Percentiles rank a stretch among this genome's conserved stretches.
These are phyloP conservation scores for Microctonus aethiopoides DNA, from an alignment of 2,888 invertebrate genomes.

Conservation along the genomic window DNA sequence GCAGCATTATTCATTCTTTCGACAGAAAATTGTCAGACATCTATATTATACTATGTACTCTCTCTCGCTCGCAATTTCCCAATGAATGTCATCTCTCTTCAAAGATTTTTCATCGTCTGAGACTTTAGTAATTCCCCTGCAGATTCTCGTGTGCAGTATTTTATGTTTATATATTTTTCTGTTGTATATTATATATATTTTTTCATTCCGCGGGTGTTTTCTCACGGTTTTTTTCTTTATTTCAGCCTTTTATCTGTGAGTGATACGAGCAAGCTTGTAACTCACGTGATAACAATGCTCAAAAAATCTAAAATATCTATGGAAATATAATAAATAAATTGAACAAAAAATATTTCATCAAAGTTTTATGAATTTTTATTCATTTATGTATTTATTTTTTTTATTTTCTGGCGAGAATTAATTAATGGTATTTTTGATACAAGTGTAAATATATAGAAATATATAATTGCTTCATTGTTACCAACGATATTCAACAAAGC, in stretches of 20 bases:
- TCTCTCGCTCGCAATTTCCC: constrained; percentile 52
- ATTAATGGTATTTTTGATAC: neutral
- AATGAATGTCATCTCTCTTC: constrained; percentile 49
- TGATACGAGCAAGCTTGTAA: neutral
- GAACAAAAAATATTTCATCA: neutral
- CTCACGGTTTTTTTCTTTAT: neutral
- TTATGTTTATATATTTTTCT: neutral
- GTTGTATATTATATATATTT: neutral
- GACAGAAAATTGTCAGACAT: constrained; percentile 31
- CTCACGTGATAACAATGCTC: neutral
- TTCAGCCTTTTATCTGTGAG: neutral
- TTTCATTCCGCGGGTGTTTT: neutral
- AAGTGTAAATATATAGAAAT: constrained; percentile 33
- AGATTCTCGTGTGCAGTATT: neutral
- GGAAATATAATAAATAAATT: neutral
- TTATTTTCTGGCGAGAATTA: neutral
- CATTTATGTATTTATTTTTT: too few species aligned
- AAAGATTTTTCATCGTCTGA: constrained; percentile 33
- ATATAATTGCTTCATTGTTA: neutral
- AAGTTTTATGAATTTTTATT: neutral
- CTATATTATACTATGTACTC: too few species aligned
- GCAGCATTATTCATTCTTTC: constrained; percentile 50
- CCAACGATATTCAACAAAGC: neutral
- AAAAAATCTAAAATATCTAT: neutral
- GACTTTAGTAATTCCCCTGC: constrained; percentile 6